These are phyloP conservation scores for Bhutanitis thaidina DNA, from an alignment of 2,888 invertebrate species.

Conservation along the genomic window DNA sequence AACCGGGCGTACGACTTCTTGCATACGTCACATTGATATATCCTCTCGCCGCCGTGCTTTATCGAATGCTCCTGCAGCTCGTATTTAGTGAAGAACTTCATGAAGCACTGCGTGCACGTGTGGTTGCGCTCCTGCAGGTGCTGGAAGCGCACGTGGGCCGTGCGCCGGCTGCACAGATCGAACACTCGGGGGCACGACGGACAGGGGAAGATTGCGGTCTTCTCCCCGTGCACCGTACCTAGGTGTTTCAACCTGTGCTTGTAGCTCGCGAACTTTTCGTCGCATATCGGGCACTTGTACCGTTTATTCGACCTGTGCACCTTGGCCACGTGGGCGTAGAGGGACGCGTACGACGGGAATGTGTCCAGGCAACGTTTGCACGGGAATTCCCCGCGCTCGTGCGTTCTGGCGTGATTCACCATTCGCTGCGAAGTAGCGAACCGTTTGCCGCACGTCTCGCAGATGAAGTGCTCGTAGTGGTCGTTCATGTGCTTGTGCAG, in stretches of 20 bases:
- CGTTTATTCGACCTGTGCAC: slow-evolving; percentile 60
- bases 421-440: slow-evolving; percentile 65
- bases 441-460: slow-evolving; percentile 68
- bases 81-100: slow-evolving; percentile 77
- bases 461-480: slow-evolving; percentile 68
- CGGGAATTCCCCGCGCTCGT: slow-evolving; percentile 57
- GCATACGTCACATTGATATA: slow-evolving; percentile 76
- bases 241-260: slow-evolving; percentile 65
- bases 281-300: slow-evolving; percentile 70
- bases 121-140: slow-evolving; percentile 72
- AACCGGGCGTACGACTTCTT: slow-evolving; percentile 69
- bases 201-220: slow-evolving; percentile 63
- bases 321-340: slow-evolving; percentile 62
- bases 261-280: slow-evolving; percentile 67
- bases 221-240: slow-evolving; percentile 58
- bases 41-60: slow-evolving; percentile 75
- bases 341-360: slow-evolving; percentile 51
- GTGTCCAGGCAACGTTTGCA: slow-evolving; percentile 61
- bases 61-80: slow-evolving; percentile 77
- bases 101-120: slow-evolving; percentile 70
- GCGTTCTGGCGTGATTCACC: slow-evolving; percentile 63
- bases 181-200: slow-evolving; percentile 65
- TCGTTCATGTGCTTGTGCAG: slow-evolving; percentile 72
- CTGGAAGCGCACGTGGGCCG: slow-evolving; percentile 62
- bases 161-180: slow-evolving; percentile 62